phyloP scores from a whole-genome alignment of 2,888 invertebrate genomes.

The Dioctria rufipes region DNA sequence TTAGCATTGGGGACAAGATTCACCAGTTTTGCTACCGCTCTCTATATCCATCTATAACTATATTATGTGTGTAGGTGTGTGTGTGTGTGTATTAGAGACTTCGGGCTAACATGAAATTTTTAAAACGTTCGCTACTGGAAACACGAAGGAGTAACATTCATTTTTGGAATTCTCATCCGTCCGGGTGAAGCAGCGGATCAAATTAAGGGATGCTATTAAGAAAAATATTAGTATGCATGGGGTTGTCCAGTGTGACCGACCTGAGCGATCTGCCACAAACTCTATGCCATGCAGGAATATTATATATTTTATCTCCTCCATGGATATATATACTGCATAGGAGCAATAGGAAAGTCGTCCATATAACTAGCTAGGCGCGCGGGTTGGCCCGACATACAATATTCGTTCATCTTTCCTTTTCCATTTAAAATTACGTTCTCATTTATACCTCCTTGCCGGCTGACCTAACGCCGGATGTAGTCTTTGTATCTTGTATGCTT shows the following conservation, averaged over 20 bases:
- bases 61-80: too few relatives aligned
- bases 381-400: neutral
- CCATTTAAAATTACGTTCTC: neutral
- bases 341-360: conserved; percentile 10
- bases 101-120: conserved; percentile 39
- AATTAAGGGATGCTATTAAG: conserved; percentile 59
- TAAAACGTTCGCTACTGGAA: conserved; percentile 1
- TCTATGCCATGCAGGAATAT: conserved; percentile 53
- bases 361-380: conserved; percentile 3
- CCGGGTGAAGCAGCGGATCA: conserved; percentile 56
- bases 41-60: too few relatives aligned
- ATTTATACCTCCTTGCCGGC: too few relatives aligned
- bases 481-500: conserved; percentile 37
- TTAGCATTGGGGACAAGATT: conserved; percentile 18
- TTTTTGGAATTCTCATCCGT: conserved; percentile 51
- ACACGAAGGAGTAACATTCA: conserved; percentile 42
- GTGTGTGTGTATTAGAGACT: neutral
- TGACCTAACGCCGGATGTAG: conserved; percentile 14
- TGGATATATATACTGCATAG: neutral
- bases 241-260: conserved; percentile 56
- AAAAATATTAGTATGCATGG: conserved; percentile 59
- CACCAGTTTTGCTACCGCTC: neutral
- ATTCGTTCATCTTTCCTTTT: conserved; percentile 22
- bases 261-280: conserved; percentile 52
- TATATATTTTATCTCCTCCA: conserved; percentile 35